Base-by-base conservation (phyloP, 2,113 vertebrate genomes). In the Tiliqua scincoides region DNA sequence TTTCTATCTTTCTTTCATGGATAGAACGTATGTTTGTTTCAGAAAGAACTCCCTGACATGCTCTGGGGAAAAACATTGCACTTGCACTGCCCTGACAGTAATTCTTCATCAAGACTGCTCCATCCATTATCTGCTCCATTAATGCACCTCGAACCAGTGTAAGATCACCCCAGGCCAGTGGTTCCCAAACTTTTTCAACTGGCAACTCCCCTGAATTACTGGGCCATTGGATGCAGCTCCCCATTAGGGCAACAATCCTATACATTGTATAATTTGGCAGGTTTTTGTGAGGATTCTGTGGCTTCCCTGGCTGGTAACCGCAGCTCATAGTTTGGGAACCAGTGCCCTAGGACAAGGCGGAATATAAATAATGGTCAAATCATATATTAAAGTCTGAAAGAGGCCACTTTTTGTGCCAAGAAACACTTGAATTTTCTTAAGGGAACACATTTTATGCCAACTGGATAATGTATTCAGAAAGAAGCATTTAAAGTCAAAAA, bases 11-110 rank as follows among this genome's bases (percentile, higher is more conserved):
- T 88, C 17, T 72, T 85, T 85, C 11, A 40, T 65, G 85, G 75
- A 91, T 78, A 83, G 70, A 80, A 61, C 81, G 1, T 82, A 48
- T 80, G 7, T 25, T 25, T 72, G 48, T 27, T 83, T 23, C 52
- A 73, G 43, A 48, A 27, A 43, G 32, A 32, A 30, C 15, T 52
- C 61, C 3, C 70, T 61, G 48, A 61, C 48, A 40, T 0, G 23
- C 3, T 27, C 14, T 7, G 65, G 68, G 59, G 17, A 3, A 48
- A 67, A 54, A 20, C 54, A 3, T 10, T 17, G 23, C 83, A 67
- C 35, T n/a, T 18, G 20, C 43, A 52, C 2, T n/a, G 52, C 59
- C 4, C 25, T 5, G 15, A 27, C 20, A 62, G 37, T 2, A 6
- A 3, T 40, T 73, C 67, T 57, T 17, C 27, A 52, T 6, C 35